Percentiles rank a stretch among this genome's conserved stretches.
These are phyloP conservation scores for Drosophila prolongata DNA, from an alignment of 2,888 invertebrate genomes.

Conservation along the genomic window DNA sequence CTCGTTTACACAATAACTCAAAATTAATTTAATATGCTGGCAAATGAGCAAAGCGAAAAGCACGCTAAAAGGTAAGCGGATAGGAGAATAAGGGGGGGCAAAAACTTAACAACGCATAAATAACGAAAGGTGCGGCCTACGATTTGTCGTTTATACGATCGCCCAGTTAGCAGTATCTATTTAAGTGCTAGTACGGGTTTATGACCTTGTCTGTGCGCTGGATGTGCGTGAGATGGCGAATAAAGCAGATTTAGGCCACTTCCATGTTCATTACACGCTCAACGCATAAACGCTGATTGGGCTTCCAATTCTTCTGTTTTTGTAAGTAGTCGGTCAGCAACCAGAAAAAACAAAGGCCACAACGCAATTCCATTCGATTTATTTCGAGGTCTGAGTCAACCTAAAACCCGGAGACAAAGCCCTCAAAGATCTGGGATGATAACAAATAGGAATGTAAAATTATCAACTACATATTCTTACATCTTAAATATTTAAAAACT, in stretches of 20 bases:
- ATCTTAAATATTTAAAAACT: too few relatives aligned
- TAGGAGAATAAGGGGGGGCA: conserved; percentile 16
- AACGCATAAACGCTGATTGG: conserved; percentile 36
- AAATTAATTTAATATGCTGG: conserved; percentile 77
- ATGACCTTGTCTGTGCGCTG: background rate
- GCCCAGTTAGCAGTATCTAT: conserved; percentile 23
- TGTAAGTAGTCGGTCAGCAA: conserved; percentile 26
- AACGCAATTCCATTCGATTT: conserved; percentile 28
- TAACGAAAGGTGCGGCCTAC: conserved; percentile 35
- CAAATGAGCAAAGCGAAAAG: conserved; percentile 71
- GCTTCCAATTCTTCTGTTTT: conserved; percentile 1
- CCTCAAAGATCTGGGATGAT: background rate
- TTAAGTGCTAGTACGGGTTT: background rate
- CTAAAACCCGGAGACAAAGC: conserved; percentile 8
- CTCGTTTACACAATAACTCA: conserved; percentile 78
- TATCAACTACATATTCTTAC: too few relatives aligned
- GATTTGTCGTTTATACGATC: conserved; percentile 36
- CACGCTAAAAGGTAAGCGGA: conserved; percentile 70
- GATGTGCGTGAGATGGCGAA: conserved; percentile 5
- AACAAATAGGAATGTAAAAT: background rate
- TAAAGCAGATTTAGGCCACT: conserved; percentile 19
- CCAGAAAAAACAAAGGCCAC: conserved; percentile 21
- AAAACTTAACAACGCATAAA: conserved; percentile 30
- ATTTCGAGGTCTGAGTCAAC: conserved; percentile 12
- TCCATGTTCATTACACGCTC: conserved; percentile 21